These are phyloP conservation scores for Nebria brevicollis DNA, from an alignment of 2,888 invertebrate species.

Conservation along the genomic window DNA sequence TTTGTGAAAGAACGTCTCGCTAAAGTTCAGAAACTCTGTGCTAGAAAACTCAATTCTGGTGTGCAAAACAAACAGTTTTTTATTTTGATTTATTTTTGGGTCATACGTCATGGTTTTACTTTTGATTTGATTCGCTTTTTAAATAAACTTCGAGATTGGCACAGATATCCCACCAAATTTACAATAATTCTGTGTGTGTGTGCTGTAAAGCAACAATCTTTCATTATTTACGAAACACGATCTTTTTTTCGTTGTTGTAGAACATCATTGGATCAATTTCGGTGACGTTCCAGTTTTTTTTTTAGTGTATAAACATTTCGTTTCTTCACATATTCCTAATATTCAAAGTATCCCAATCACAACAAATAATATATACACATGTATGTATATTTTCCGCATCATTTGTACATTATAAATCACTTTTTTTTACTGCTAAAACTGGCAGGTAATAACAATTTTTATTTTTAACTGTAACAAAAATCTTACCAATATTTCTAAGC, in stretches of 20 bases:
- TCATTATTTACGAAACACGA: neutral
- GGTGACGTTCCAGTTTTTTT: neutral
- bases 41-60: slow-evolving; percentile 39
- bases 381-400: neutral
- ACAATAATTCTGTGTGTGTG: slow-evolving; percentile 31
- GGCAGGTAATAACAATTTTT: slow-evolving; percentile 25
- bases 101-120: slow-evolving; percentile 8
- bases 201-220: slow-evolving; percentile 45
- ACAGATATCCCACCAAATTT: slow-evolving; percentile 36
- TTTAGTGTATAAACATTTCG: neutral
- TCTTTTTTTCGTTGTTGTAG: neutral
- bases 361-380: neutral
- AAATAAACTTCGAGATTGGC: slow-evolving; percentile 38
- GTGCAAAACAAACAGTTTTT: slow-evolving; percentile 35
- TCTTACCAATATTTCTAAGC: slow-evolving; percentile 45
- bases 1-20: slow-evolving; percentile 37
- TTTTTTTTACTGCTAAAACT: slow-evolving; percentile 35
- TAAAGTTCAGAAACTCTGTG: slow-evolving; percentile 43
- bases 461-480: slow-evolving; percentile 42
- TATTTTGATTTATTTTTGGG: slow-evolving; percentile 15
- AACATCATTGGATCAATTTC: neutral
- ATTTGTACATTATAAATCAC: neutral
- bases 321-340: neutral
- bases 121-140: slow-evolving; percentile 8
- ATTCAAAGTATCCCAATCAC: slow-evolving; percentile 1